Conservation (phyloP, 2,113 vertebrate genomes). For the Fregata magnificens region DNA sequence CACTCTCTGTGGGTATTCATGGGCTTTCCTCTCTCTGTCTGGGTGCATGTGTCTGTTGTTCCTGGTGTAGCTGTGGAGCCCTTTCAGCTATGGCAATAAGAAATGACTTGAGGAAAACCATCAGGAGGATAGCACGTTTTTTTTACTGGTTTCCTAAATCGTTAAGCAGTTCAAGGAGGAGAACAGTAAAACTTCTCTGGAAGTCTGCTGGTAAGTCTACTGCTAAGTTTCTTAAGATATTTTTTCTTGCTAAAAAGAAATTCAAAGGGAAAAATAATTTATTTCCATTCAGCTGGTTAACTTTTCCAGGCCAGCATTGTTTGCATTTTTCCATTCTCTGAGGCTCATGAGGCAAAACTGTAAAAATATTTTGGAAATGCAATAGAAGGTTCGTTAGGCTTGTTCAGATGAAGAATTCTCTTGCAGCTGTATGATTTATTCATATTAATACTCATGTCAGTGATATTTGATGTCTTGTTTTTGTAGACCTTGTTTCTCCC, state of each 20-base stretch:
- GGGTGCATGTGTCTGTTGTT: not conserved
- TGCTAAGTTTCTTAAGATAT: not conserved
- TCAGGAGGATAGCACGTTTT: constrained; percentile 66
- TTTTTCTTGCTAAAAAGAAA: not conserved
- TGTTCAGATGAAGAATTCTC: not conserved
- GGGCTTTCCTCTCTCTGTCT: not conserved
- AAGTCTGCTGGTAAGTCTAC: constrained; percentile 63
- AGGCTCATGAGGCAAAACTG: not conserved
- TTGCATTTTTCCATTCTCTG: not conserved
- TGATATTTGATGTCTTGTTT: not conserved
- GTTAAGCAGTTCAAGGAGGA: constrained; percentile 54
- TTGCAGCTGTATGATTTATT: not conserved
- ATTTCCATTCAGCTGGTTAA: not conserved
- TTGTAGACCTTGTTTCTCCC: not conserved
- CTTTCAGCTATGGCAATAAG: constrained; percentile 62
- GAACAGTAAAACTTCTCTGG: constrained; percentile 67
- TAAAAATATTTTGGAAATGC: not conserved
- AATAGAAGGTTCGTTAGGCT: not conserved
- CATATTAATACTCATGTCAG: not conserved
- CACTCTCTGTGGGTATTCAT: not conserved
- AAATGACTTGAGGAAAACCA: constrained; percentile 67
- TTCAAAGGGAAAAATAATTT: not conserved
- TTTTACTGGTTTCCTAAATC: constrained; percentile 74
- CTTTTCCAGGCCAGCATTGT: not conserved
- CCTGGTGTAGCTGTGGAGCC: not conserved